Evolutionary conservation across 2,113 vertebrate species (phyloP).

Genomic region (Neopipo cinnamomea): DNA sequence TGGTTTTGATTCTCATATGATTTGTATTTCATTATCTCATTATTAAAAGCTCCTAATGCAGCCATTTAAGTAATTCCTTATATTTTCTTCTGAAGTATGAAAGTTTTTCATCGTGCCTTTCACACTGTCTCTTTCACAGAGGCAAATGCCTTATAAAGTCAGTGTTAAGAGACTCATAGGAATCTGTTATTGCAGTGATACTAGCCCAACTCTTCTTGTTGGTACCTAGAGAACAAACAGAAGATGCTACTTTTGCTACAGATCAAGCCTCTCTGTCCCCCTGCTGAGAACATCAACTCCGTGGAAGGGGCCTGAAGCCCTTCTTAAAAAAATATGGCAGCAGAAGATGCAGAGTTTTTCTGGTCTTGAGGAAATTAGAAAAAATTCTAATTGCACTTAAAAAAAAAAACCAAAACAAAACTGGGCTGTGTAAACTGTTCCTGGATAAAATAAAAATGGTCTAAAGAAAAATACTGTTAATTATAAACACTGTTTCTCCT

Average conservation of each 20-base stretch:
- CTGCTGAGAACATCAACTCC: not conserved
- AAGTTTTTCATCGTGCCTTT: not conserved
- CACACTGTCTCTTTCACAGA: not conserved
- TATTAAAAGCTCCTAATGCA: not conserved
- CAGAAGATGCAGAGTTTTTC: not conserved
- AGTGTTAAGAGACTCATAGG: not conserved
- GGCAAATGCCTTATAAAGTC: not conserved
- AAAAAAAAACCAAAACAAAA: not conserved
- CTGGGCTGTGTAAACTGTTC: not conserved
- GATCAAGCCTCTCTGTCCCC: not conserved
- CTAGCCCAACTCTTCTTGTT: not conserved
- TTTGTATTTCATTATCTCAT: not conserved
- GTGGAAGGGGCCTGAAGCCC: not conserved
- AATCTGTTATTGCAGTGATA: not conserved
- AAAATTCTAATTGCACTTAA: not conserved
- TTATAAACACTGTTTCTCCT: not conserved
- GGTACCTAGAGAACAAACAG: not conserved
- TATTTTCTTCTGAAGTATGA: not conserved
- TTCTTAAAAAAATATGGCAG: not conserved
- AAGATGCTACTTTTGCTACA: not conserved
- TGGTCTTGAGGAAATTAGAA: not conserved
- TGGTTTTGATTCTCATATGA: not conserved
- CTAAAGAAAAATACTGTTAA: not conserved
- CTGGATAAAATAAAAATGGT: not conserved
- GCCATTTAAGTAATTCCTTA: not conserved